Evolutionary conservation across 2,888 invertebrate genomes (phyloP), one percentile per base, ranked within the genome.

Genomic region (Dioctria linearis): DNA sequence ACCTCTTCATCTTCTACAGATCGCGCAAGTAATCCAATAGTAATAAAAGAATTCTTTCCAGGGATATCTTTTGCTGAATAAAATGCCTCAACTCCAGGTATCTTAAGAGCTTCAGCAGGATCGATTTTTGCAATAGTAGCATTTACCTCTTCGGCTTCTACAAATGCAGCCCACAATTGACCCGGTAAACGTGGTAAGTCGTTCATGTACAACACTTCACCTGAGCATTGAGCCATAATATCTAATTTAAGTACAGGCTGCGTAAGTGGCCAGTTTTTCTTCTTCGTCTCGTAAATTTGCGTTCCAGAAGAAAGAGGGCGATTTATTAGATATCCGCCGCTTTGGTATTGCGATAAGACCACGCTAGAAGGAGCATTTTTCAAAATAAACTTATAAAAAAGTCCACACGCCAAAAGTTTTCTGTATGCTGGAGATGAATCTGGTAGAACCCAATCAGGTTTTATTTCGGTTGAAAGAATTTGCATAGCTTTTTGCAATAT

Each of bases 351-450:
- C 5, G 89, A 84, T 75, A 90, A 88, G 1, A 92, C 84, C 84
- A 87, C 89, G 3, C 90, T 88, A 11, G 87, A 85, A 0, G 92
- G 92, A 67, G 91, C 90, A 25, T 92, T 86, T 80, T 89, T 90
- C 66, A 94, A 85, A 59, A 92, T 85, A 82, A 89, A 91, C 91
- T 95, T 95, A 87, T 95, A 96, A 86, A 95, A 93, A 39, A 96
- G 88, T 37, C 93, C 90, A 78, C 93, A 88, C 0, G 95, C 93
- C 5, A 96, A 88, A 3, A 89, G 89, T 85, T 92, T 93, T 59
- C 94, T 90, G 85, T 93, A 95, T 63, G 89, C 88, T 0, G 93
- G 91, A 0, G 92, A 90, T 0, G 93, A 91, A 85, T 94, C 93
- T 0, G 93, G 93, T 0, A 92, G 90, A 11, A 90, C 86, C 25